Conservation (phyloP, 2,797 vertebrate genomes). For the Gymnocypris eckloni region DNA sequence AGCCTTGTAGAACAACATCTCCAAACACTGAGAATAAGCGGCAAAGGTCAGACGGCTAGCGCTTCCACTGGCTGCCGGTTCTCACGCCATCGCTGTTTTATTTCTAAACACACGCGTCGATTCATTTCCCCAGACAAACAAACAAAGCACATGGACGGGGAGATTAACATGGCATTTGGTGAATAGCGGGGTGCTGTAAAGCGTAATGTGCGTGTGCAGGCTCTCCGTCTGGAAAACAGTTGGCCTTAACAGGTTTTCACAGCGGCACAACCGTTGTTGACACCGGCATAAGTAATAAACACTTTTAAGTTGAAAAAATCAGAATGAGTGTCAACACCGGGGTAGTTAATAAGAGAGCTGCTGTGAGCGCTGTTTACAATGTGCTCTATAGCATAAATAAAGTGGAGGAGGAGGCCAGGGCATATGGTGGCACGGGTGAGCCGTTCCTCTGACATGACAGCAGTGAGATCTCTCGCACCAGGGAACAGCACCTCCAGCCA, state of each 20-base stretch:
- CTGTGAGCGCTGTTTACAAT: slow-evolving; percentile 82
- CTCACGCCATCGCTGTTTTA: neutral
- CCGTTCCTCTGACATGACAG: slow-evolving; percentile 80
- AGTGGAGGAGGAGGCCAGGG: slow-evolving; percentile 75
- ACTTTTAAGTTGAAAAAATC: slow-evolving; percentile 84
- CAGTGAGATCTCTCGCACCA: slow-evolving; percentile 76
- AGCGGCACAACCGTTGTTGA: slow-evolving; percentile 70
- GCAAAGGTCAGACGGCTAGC: slow-evolving; percentile 51
- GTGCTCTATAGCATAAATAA: slow-evolving; percentile 81
- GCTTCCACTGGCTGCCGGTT: slow-evolving; percentile 11
- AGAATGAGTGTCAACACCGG: slow-evolving; percentile 80
- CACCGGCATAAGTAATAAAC: slow-evolving; percentile 81
- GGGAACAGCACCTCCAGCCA: slow-evolving; percentile 74
- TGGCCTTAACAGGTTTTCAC: slow-evolving; percentile 70
- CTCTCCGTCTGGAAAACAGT: slow-evolving; percentile 58
- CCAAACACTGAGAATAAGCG: slow-evolving; percentile 48
- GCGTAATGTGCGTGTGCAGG: slow-evolving; percentile 19
- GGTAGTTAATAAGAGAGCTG: slow-evolving; percentile 84
- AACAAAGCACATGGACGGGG: neutral
- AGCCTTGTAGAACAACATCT: slow-evolving; percentile 56
- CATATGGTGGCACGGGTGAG: slow-evolving; percentile 82
- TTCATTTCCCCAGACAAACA: slow-evolving; percentile 27
- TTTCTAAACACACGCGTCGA: slow-evolving; percentile 14
- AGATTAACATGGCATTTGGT: slow-evolving; percentile 44
- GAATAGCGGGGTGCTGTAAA: slow-evolving; percentile 47